phyloP scores from a whole-genome alignment of 2,888 invertebrate genomes.

The Rotaria magnacalcarata region DNA sequence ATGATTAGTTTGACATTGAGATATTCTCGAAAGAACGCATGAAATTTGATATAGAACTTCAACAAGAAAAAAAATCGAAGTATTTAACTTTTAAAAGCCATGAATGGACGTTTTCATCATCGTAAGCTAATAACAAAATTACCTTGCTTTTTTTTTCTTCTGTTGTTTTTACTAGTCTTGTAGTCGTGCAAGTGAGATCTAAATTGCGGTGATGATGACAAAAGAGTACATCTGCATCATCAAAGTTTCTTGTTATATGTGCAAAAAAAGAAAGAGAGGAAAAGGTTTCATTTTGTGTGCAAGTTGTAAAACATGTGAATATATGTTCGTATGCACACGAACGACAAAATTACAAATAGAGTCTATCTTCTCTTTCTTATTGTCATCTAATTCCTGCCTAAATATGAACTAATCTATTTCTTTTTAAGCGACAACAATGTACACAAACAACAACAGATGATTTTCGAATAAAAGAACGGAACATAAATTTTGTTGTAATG shows the following conservation, averaged over 20 bases:
- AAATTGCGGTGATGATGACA: conserved; percentile 1
- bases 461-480: no score
- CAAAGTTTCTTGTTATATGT: not conserved
- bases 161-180: not conserved
- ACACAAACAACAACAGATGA: not conserved
- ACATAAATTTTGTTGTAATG: no score
- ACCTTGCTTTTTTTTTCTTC: not conserved
- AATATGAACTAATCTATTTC: not conserved
- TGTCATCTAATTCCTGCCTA: conserved; percentile 6
- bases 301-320: not conserved
- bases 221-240: not conserved
- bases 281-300: not conserved
- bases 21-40: not conserved
- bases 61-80: not conserved
- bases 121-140: not conserved
- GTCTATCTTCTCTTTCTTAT: not conserved
- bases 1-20: conserved; percentile 2
- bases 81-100: not conserved
- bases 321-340: not conserved
- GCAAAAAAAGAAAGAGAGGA: conserved; percentile 9
- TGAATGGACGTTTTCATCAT: not conserved
- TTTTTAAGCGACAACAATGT: not conserved
- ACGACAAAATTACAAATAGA: conserved; percentile 24
- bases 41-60: not conserved
- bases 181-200: not conserved